Base-by-base conservation (phyloP, 2,888 invertebrate species). In the Drosophila pseudotalamancana region DNA sequence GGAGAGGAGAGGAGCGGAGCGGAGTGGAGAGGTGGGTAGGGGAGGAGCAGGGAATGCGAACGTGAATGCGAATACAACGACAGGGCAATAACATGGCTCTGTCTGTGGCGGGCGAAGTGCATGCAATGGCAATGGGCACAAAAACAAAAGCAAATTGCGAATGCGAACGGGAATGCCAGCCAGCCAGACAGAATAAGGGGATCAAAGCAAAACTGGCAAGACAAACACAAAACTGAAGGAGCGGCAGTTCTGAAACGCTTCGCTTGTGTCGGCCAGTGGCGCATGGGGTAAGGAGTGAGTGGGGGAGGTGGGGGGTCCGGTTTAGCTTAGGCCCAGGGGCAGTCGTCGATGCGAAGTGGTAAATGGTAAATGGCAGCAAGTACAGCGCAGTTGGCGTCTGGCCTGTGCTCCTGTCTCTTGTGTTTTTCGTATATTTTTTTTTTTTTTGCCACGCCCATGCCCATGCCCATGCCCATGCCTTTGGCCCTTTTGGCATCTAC, bases 391-490 rank as follows among this genome's bases (percentile, higher is more conserved):
- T 53, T 61, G 72, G 71, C 68, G 53, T 69, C 61, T 63, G 73
- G 77, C 57, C 87, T 80, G 73, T 63, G 81, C 84, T 83, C 87
- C 80, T 81, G 81, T 80, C 78, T 82, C 79, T n/a, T n/a, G n/a
- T n/a, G 60, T 45, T 43, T 42, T 27, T 34, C n/a, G n/a, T n/a
- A n/a, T n/a, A n/a, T 6, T 32, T n/a, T 6, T 16, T 18, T 43
- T 6, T 27, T 18, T n/a, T 18, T 18, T 53, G 72, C 80, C 87
- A 86, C 84, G 87, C 80, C 84, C 72, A 72, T 63, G 56, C 19
- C 57, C 18, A 4, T 35, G 19, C 8, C 21, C 11, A 49, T 19
- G 59, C 63, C 50, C 27, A 21, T 39, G 68, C 50, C 32, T 37
- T 19, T 39, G 29, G 42, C 50, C 61, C 62, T 39, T 50, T 40